Conservation (phyloP, 2,888 invertebrate genomes). For the Aphodius sticticus region DNA sequence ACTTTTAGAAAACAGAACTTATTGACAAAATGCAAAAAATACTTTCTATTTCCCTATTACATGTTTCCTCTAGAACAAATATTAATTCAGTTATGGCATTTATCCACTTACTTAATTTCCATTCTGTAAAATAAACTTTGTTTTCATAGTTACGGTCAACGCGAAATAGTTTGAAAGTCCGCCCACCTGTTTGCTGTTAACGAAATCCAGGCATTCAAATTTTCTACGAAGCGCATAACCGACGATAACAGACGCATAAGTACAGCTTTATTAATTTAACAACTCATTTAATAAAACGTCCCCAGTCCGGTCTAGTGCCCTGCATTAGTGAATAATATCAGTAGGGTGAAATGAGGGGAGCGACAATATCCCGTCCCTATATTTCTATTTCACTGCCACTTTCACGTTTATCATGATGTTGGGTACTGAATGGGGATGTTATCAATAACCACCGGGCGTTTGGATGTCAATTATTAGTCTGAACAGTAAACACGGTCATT, state of each 20-base stretch:
- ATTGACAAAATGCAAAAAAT: too few relatives aligned
- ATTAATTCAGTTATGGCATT: too few relatives aligned
- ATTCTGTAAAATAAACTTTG: too few relatives aligned
- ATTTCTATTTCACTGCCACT: neutral
- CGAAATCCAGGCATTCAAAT: too few relatives aligned
- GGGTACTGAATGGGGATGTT: neutral
- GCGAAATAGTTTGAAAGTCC: neutral
- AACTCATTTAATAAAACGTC: neutral
- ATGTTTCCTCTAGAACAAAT: too few relatives aligned
- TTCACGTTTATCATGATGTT: neutral
- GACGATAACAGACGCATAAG: neutral
- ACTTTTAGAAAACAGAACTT: too few relatives aligned
- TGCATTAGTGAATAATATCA: slow-evolving; percentile 4
- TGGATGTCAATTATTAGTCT: neutral
- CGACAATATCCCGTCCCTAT: neutral
- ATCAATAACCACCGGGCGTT: neutral
- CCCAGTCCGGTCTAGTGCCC: neutral
- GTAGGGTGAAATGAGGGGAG: slow-evolving; percentile 4
- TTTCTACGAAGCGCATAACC: neutral
- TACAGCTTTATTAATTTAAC: neutral
- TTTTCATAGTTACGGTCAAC: too few relatives aligned
- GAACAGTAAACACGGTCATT: neutral
- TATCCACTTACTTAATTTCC: too few relatives aligned
- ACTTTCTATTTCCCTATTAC: too few relatives aligned
- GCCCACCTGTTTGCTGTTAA: slow-evolving; percentile 12